A percentile compares a stretch with the other conserved stretches of the same genome.
Conservation (phyloP, 2,888 invertebrate species). For the Drosophila neutralis region DNA sequence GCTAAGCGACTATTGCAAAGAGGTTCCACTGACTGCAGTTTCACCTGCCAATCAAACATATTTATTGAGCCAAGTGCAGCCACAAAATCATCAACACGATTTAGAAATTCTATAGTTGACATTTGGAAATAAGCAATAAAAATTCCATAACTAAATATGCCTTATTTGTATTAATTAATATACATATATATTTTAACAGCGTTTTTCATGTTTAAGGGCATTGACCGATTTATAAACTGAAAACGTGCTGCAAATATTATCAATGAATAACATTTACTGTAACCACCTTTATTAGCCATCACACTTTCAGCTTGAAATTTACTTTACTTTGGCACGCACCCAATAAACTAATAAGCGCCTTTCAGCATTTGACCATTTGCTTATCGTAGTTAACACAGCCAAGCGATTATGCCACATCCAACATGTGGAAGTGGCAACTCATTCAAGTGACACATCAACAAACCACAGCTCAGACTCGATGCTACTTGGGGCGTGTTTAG, state of each 20-base stretch:
- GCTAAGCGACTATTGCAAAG: neutral
- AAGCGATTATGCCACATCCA: slow-evolving; percentile 29
- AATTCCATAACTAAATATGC: neutral
- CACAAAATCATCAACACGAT: neutral
- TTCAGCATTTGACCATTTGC: slow-evolving; percentile 31
- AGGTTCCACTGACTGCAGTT: neutral
- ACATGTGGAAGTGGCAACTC: slow-evolving; percentile 34
- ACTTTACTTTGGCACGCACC: slow-evolving; percentile 2
- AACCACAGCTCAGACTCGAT: neutral
- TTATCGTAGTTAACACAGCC: slow-evolving; percentile 13
- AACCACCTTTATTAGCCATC: neutral
- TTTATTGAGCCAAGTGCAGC: neutral
- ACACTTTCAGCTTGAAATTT: neutral
- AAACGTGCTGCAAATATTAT: neutral
- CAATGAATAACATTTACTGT: neutral
- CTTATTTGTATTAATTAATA: neutral
- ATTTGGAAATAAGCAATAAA: neutral
- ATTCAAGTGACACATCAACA: slow-evolving; percentile 47
- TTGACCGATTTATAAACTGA: neutral
- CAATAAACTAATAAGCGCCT: slow-evolving; percentile 5
- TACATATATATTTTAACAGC: neutral
- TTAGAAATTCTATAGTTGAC: neutral
- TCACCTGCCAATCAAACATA: neutral
- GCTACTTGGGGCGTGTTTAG: slow-evolving; percentile 34
- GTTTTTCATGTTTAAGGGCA: neutral